Conservation (phyloP, 2,888 invertebrate genomes). For the Lasioglossum calceatum region DNA sequence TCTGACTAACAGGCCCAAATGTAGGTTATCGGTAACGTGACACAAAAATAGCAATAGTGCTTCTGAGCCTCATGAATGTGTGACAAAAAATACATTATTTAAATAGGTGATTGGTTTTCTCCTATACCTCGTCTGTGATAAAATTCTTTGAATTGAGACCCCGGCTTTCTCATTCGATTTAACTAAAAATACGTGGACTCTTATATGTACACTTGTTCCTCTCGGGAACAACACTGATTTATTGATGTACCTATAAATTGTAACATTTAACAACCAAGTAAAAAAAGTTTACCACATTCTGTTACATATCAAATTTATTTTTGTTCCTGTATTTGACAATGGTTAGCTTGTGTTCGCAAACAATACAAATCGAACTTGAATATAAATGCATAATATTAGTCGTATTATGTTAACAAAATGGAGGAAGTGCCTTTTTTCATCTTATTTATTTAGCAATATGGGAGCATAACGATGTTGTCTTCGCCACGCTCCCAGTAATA, state of each 20-base stretch:
- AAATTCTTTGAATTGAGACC: background rate
- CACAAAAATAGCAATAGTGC: too few relatives aligned
- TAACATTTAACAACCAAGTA: background rate
- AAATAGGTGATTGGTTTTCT: background rate
- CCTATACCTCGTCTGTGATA: background rate
- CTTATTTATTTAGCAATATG: too few relatives aligned
- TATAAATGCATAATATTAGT: too few relatives aligned
- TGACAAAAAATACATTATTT: background rate
- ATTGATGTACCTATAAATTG: constrained; percentile 8
- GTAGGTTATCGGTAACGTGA: background rate
- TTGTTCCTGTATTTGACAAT: too few relatives aligned
- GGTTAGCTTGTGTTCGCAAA: too few relatives aligned
- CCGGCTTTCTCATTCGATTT: background rate
- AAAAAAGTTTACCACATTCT: background rate
- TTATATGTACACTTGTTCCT: background rate
- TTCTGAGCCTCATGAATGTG: background rate
- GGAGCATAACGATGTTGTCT: too few relatives aligned
- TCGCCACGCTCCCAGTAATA: too few relatives aligned
- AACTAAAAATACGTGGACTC: background rate
- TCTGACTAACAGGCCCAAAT: background rate
- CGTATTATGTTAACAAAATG: too few relatives aligned
- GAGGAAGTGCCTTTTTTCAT: too few relatives aligned
- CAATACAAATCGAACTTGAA: too few relatives aligned
- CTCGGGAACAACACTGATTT: background rate
- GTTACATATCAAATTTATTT: background rate